Conservation (phyloP, 2,113 vertebrate genomes). For the Ptilonorhynchus violaceus region DNA sequence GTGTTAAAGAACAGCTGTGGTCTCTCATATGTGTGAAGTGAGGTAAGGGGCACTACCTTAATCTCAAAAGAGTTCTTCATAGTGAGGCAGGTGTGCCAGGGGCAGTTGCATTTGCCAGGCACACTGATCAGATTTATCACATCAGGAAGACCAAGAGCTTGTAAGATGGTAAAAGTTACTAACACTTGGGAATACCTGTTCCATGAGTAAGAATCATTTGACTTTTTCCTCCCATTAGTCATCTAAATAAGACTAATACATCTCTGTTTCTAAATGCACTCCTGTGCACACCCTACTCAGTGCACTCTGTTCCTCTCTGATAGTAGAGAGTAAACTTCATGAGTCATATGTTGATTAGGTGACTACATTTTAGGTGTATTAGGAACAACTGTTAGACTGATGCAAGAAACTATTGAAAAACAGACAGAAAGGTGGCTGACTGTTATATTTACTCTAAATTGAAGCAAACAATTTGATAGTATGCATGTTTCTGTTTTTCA, state of each 20-base stretch:
- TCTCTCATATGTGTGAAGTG: neutral
- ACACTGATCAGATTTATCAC: neutral
- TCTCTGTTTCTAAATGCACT: neutral
- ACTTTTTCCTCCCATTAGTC: neutral
- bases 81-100: neutral
- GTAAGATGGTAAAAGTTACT: neutral
- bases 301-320: neutral
- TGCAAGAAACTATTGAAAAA: neutral
- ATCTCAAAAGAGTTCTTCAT: neutral
- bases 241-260: neutral
- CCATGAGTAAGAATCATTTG: neutral
- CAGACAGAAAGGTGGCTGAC: neutral
- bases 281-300: neutral
- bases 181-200: neutral
- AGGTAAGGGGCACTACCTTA: neutral
- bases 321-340: neutral
- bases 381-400: neutral
- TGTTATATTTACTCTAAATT: neutral
- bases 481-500: slow-evolving; percentile 21
- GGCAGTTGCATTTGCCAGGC: neutral
- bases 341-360: neutral
- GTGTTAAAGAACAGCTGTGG: neutral
- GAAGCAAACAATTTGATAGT: neutral
- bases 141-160: neutral
- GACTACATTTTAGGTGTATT: neutral